Base-by-base conservation (phyloP, 53 echinoderm and acorn worm genomes). In the Mesocentrotus franciscanus region DNA sequence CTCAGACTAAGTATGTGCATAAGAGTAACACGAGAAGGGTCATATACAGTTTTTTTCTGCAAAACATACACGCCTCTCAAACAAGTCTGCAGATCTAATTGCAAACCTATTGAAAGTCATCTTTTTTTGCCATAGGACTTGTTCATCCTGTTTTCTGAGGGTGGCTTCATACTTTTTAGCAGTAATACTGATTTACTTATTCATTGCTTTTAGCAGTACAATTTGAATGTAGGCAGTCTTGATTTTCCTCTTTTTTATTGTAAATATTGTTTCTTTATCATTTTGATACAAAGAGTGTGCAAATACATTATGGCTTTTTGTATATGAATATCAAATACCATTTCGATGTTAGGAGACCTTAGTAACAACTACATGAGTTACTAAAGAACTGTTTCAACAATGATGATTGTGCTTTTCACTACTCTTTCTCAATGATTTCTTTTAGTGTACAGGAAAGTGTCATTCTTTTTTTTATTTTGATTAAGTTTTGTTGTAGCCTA, bases 21-120 rank as follows among this genome's bases (percentile, higher is more conserved):
- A 76, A 22, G 9, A 84, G 84, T 42, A 84, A 84, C 22, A 20
- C 22, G 84, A 84, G 84, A 84, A 20, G 84, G 84, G 55, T 84
- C 84, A 84, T 84, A 84, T 16, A 84, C 55, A 84, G 84, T 84
- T 84, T 79, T 84, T 75, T 16, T 14, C 84, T 42, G 55, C 84
- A 84, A 49, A 84, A 84, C 18, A 84, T 84, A 36, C 84, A 55
- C 8, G n/a, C n/a, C 84, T 22, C 15, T 79, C 34, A 35, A 35
- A 18, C 42, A 84, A 84, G 55, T 84, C 39, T 55, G 20, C 84
- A 84, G 42, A 42, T 55, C 55, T 49, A 84, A 22, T 84, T 49
- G 22, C 49, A 7, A 84, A 22, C 84, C 84, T 0, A 36, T 84
- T 1, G 20, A 84, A 84, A 55, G 20, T 36, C 30, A 76, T 27